Conservation (phyloP, 92 coral and sea anemone species). For the Paragorgia papillata region DNA sequence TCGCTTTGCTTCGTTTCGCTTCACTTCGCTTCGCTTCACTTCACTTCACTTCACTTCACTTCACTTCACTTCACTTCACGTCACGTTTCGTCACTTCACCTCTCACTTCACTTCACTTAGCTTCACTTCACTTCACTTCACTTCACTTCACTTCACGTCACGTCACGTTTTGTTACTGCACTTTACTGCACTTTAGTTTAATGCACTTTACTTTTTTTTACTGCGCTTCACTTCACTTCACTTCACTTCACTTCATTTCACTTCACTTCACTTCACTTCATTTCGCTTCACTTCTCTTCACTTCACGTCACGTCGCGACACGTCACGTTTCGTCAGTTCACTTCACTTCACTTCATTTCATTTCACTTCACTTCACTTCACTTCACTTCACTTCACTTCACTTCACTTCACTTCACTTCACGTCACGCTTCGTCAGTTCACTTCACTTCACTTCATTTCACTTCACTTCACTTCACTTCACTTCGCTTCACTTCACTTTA, state of each 20-base stretch:
- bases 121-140: neutral
- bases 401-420: slow-evolving; percentile 12
- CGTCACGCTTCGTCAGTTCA: neutral
- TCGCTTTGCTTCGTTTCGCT: slow-evolving; percentile 1
- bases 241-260: neutral
- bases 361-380: neutral
- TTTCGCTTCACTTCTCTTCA: neutral
- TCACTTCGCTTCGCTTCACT: slow-evolving; percentile 26
- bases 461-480: neutral
- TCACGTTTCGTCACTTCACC: no score
- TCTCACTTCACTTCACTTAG: no score
- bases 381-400: neutral
- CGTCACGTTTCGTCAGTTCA: neutral
- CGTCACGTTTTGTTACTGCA: neutral
- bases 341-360: neutral
- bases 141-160: neutral
- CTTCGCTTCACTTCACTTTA: neutral
- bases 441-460: neutral
- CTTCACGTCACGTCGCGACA: neutral
- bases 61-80: neutral
- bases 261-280: slow-evolving; percentile 1
- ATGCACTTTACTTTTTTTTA: neutral
- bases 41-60: slow-evolving; percentile 3
- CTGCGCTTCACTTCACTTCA: neutral
- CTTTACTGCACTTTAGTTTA: no score